These are phyloP conservation scores for Synanthedon vespiformis DNA, from an alignment of 2,888 invertebrate species.

Conservation along the genomic window DNA sequence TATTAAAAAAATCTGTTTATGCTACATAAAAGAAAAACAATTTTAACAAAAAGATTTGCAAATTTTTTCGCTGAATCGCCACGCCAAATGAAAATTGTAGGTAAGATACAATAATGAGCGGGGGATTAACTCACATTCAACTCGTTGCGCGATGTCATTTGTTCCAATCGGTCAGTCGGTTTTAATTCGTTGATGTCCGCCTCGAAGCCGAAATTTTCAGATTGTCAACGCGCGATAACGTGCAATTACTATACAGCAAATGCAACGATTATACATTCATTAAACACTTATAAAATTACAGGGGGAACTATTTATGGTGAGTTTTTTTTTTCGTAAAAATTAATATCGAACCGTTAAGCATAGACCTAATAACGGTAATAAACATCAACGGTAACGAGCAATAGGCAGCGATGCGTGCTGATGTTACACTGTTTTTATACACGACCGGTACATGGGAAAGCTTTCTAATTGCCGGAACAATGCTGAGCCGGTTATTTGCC, in stretches of 20 bases:
- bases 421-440: constrained; percentile 71
- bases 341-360: constrained; percentile 54
- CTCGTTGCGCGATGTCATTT: constrained; percentile 38
- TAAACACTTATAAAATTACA: not conserved
- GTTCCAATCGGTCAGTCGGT: constrained; percentile 34
- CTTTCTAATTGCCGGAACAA: constrained; percentile 72
- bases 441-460: constrained; percentile 70
- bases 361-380: constrained; percentile 69
- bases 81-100: not conserved
- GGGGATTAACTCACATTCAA: constrained; percentile 34
- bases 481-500: constrained; percentile 70
- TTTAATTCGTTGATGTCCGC: constrained; percentile 39
- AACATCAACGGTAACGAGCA: constrained; percentile 69
- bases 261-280: not conserved
- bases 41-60: not conserved
- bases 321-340: constrained; percentile 4
- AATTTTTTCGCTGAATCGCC: not conserved
- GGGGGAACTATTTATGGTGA: not conserved
- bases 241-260: constrained; percentile 5
- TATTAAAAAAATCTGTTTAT: not conserved
- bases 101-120: not conserved
- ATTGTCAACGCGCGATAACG: constrained; percentile 34
- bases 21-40: not conserved
- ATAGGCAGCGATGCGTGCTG: constrained; percentile 69
- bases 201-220: constrained; percentile 37